phyloP scores from a whole-genome alignment of 2,888 invertebrate species.

The Phlogophora meticulosa region DNA sequence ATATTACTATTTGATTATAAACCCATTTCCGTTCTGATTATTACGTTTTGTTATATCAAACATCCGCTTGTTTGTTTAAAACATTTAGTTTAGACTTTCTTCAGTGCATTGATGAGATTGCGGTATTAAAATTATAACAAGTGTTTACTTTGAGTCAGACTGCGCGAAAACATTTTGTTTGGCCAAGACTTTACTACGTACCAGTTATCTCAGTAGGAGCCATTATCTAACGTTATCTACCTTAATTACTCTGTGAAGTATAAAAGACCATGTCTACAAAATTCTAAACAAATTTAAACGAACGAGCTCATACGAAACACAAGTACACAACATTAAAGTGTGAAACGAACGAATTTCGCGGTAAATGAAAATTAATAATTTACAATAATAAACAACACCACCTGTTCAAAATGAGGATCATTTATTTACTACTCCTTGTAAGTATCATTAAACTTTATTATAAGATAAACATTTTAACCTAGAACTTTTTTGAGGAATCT shows the following conservation, averaged over 20 bases:
- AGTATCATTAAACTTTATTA: constrained; percentile 68
- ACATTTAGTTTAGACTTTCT: constrained; percentile 68
- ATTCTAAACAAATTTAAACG: constrained; percentile 81
- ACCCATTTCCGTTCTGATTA: constrained; percentile 75
- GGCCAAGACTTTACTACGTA: constrained; percentile 76
- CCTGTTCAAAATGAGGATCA: constrained; percentile 82
- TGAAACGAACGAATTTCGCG: constrained; percentile 86
- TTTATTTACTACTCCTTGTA: constrained; percentile 83
- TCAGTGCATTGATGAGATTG: constrained; percentile 71
- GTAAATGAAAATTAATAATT: constrained; percentile 70
- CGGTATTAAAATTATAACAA: constrained; percentile 63
- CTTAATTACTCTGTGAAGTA: constrained; percentile 83
- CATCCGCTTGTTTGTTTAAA: constrained; percentile 81
- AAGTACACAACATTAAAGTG: constrained; percentile 73
- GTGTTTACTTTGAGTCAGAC: constrained; percentile 86
- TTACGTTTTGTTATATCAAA: constrained; percentile 67
- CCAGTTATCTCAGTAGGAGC: constrained; percentile 82
- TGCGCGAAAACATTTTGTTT: constrained; percentile 88
- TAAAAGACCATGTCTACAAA: constrained; percentile 80
- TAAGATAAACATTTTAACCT: not conserved
- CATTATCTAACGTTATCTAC: constrained; percentile 88
- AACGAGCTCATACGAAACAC: constrained; percentile 86
- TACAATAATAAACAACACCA: constrained; percentile 59
- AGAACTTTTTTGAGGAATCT: not conserved
- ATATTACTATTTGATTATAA: constrained; percentile 38